Base-by-base conservation (phyloP, 2,797 vertebrate species). In the Thaleichthys pacificus region DNA sequence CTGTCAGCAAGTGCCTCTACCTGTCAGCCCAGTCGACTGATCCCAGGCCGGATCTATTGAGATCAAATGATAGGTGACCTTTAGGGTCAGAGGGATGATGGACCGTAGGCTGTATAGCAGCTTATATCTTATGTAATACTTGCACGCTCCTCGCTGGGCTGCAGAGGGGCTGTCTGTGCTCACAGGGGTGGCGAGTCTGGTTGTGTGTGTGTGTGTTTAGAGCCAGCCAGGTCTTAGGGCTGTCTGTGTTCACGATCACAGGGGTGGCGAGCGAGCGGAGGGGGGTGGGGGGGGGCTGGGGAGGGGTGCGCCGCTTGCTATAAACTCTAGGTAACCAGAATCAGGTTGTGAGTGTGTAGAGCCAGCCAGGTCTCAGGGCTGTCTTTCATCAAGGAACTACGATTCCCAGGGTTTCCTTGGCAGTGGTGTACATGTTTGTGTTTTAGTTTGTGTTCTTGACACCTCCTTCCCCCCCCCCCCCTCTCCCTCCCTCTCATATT, bases 81-180 rank as follows among this genome's bases (percentile, higher is more conserved):
- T 5, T 22, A 42, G 21, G 63, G 32, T 38, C 28, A 62, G 4
- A 15, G 30, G 11, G 62, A 38, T 28, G 26, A 15, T 70, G 68
- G 64, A 78, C 56, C 11, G 32, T 22, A 22, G 65, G 72, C 73
- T 76, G 56, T 65, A 38, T 32, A 75, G 73, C 68, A 75, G 81
- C 77, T 84, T 81, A 84, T 82, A 72, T 79, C 71, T 82, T 83
- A 73, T 49, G 68, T 81, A 82, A 81, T n/a, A 66, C 26, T 1
- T 69, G 2, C 61, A 70, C 49, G 0, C 75, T 63, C n/a, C 4
- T n/a, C 58, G 11, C 58, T 11, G 2, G 32, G 64, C 73, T 76
- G 66, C 66, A 21, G 69, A 2, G 0, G 70, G 21, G 42, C 68
- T 74, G 64, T 56, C 49, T 17, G 49, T 51, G 70, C 57, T 42